Conservation (phyloP, 2,888 invertebrate species). For the Esperia sulphurella region DNA sequence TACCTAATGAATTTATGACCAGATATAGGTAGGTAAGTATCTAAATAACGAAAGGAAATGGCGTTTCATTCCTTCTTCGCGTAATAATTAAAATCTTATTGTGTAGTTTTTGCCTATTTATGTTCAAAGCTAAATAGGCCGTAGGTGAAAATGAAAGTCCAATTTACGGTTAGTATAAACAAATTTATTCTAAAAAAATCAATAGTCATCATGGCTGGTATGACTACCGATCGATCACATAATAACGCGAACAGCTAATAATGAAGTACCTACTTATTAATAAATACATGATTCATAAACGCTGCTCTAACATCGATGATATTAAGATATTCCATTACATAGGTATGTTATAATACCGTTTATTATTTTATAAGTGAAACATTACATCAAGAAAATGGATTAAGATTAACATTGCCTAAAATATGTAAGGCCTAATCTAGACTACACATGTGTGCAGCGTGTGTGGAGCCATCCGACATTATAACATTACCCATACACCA, state of each 20-base stretch:
- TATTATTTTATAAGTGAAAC: background rate
- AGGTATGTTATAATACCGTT: conserved; percentile 12
- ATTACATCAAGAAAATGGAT: background rate
- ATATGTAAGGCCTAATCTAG: background rate
- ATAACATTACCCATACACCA: background rate
- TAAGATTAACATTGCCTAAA: background rate
- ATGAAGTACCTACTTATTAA: background rate
- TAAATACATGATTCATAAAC: background rate
- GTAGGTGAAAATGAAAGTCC: conserved; percentile 6
- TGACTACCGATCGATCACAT: conserved; percentile 56
- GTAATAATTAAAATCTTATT: too few species aligned
- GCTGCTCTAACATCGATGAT: background rate
- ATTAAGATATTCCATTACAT: conserved; percentile 3
- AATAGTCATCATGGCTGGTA: conserved; percentile 77
- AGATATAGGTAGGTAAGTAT: too few species aligned
- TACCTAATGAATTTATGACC: too few species aligned
- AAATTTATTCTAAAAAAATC: conserved; percentile 64
- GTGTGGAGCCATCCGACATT: conserved; percentile 28
- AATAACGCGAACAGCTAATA: conserved; percentile 32
- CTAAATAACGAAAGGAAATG: too few species aligned
- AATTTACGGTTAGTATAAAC: conserved; percentile 49
- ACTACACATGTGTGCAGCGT: conserved; percentile 16
- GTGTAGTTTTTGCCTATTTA: too few species aligned
- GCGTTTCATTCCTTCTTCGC: too few species aligned
- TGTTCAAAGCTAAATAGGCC: background rate